These are phyloP conservation scores for Mactra quadrangularis DNA, from an alignment of 1,140 invertebrate species.

Conservation along the genomic window DNA sequence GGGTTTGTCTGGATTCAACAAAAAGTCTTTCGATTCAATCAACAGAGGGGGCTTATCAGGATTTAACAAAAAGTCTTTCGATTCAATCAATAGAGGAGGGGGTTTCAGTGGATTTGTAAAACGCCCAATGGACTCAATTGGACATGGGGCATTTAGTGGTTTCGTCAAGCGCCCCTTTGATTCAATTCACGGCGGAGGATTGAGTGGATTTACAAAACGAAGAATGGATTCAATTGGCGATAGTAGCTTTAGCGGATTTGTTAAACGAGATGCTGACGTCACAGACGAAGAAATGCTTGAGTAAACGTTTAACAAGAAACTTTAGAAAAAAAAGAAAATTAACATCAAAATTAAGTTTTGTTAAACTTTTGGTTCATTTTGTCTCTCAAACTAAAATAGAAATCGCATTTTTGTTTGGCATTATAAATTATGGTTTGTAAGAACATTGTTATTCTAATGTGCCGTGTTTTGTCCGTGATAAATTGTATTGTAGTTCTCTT, in stretches of 20 bases:
- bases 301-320: background rate
- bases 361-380: no score
- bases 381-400: background rate
- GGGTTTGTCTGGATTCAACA: conserved; percentile 32
- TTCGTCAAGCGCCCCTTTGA: conserved; percentile 19
- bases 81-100: conserved; percentile 15
- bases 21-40: conserved; percentile 44
- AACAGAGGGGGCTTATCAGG: conserved; percentile 21
- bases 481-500: no score
- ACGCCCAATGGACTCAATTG: conserved; percentile 29
- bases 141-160: conserved; percentile 14
- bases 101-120: conserved; percentile 42
- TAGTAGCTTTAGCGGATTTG: background rate
- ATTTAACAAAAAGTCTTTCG: conserved; percentile 22
- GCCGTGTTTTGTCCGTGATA: no score
- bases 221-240: conserved; percentile 7
- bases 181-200: conserved; percentile 7
- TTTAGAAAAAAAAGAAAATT: background rate
- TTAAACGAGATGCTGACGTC: conserved; percentile 1
- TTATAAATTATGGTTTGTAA: no score
- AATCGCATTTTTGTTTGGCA: background rate
- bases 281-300: background rate
- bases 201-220: conserved; percentile 9
- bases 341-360: no score
- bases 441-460: no score